Evolutionary conservation across 92 coral and sea anemone genomes (phyloP).

Genomic region (Zoanthus sociatus): DNA sequence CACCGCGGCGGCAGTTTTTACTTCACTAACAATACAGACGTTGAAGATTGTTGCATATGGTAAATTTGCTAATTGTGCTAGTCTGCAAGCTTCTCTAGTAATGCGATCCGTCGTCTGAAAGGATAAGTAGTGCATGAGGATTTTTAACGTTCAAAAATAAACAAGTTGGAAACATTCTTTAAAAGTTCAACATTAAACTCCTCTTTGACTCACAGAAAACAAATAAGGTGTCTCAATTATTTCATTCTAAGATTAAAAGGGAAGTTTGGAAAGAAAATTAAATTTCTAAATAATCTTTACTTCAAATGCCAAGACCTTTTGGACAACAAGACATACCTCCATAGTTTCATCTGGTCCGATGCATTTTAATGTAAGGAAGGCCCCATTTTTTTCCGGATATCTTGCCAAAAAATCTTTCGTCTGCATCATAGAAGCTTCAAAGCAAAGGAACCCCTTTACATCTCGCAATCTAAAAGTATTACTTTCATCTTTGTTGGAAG

Average conservation of each 20-base stretch:
- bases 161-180: too few species aligned
- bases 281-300: background rate
- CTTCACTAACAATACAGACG: conserved; percentile 8
- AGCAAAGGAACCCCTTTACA: conserved; percentile 1
- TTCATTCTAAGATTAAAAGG: too few species aligned
- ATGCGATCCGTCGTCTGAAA: background rate
- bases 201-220: too few species aligned
- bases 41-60: background rate
- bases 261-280: too few species aligned
- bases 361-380: background rate
- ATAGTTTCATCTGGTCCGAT: conserved; percentile 1
- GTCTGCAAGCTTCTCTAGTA: background rate
- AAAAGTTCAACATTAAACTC: too few species aligned
- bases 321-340: background rate
- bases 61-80: background rate
- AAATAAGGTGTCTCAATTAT: too few species aligned
- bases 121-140: background rate
- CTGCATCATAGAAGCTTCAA: background rate
- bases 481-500: background rate
- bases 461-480: background rate
- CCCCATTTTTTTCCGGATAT: background rate
- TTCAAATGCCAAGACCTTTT: background rate
- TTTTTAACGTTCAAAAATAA: too few species aligned
- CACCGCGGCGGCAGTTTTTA: background rate
- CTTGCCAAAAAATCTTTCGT: background rate